Conservation (phyloP, 2,797 vertebrate genomes). For the Sphaeramia orbicularis region DNA sequence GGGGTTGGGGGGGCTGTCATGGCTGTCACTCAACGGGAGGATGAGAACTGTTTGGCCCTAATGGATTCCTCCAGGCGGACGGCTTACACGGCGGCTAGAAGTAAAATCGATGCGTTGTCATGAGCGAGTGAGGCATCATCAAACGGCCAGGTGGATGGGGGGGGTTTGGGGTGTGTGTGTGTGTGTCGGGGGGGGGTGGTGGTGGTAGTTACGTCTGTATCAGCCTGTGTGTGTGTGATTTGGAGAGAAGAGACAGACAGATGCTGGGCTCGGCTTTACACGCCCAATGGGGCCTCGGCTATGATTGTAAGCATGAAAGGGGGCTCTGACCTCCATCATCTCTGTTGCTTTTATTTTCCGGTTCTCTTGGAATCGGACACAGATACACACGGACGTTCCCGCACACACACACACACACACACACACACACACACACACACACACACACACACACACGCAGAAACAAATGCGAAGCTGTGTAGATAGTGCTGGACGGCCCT, state of each 20-base stretch:
- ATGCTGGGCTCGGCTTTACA: slow-evolving; percentile 82
- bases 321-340: slow-evolving; percentile 85
- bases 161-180: too few relatives aligned
- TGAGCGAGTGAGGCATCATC: slow-evolving; percentile 91
- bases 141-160: slow-evolving; percentile 92
- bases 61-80: slow-evolving; percentile 98
- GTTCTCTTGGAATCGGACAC: slow-evolving; percentile 78
- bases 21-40: slow-evolving; percentile 96
- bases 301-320: slow-evolving; percentile 85
- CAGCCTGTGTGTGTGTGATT: slow-evolving; percentile 43
- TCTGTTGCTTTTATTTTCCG: slow-evolving; percentile 81
- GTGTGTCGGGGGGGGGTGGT: slow-evolving; percentile 87
- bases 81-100: slow-evolving; percentile 93
- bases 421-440: slow-evolving; percentile 44
- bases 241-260: slow-evolving; percentile 85
- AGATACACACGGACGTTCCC: slow-evolving; percentile 65
- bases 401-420: slow-evolving; percentile 36
- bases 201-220: slow-evolving; percentile 85
- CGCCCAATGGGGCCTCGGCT: slow-evolving; percentile 80
- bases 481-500: slow-evolving; percentile 60
- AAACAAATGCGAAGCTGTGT: slow-evolving; percentile 69
- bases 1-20: slow-evolving; percentile 92
- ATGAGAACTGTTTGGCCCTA: slow-evolving; percentile 97
- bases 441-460: slow-evolving; percentile 40
- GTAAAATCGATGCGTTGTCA: slow-evolving; percentile 99